Base-by-base conservation (phyloP, 2,797 vertebrate genomes). In the Mionectes olivaceus region DNA sequence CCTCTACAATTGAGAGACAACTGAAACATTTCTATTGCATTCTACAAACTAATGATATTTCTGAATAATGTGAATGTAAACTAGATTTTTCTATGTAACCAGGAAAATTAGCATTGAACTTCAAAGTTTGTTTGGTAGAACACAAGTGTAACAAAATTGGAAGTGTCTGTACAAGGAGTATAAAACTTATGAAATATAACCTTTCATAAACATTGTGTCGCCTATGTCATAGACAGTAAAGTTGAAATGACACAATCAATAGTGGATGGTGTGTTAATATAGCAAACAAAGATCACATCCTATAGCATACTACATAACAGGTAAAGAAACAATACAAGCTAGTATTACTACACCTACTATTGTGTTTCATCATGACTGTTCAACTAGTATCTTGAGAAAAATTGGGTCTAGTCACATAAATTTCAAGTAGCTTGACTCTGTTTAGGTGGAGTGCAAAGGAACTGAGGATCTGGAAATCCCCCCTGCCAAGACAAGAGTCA, bases 1-100 rank as follows among this genome's bases (percentile, higher is more conserved):
- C 21, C 80, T 76, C 24, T 87, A 53, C 76, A 95, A 70, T 44
- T 82, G 27, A 78, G 33, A 83, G 59, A 96, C 13, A 37, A 56
- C 41, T 71, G 21, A 69, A 94, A 88, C 55, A 57, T 68, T 30
- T 84, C 63, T 41, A 73, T 52, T 33, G 28, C n/a, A 14, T 87
- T 70, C 10, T 96, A 90, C 21, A 73, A 27, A 13, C 33, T 88
- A 65, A 74, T 33, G 4, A 11, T 95, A 65, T 68, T 84, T 71
- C 44, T 97, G n/a, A 77, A 95, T 25, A 85, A 95, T 33, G 22
- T 64, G 39, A 92, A 75, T 86, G 52, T 84, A 92, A 97, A 85
- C 24, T 73, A 67, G 35, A 12, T 9, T 93, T 97, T 96, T 94
- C 86, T 79, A 60, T 64, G 43, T 27, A 14, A 87, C 21, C 50